phyloP scores from a whole-genome alignment of 2,797 vertebrate species.

The Tangara arthus region DNA sequence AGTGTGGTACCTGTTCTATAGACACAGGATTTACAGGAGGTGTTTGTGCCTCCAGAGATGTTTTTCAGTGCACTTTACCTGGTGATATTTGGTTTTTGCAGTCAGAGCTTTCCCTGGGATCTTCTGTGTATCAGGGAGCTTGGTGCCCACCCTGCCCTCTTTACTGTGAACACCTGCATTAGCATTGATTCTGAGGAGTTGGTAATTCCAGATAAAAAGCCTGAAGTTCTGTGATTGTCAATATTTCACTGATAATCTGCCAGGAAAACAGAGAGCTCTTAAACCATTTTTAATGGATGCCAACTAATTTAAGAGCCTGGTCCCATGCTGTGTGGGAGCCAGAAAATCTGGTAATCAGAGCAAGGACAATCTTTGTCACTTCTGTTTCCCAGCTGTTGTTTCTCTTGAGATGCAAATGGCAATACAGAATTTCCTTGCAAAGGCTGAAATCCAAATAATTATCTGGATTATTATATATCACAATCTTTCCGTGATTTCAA shows the following conservation, averaged over 20 bases:
- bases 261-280: not conserved
- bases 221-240: not conserved
- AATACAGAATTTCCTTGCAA: not conserved
- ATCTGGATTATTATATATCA: not conserved
- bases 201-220: not conserved
- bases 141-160: not conserved
- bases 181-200: not conserved
- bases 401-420: not conserved
- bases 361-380: not conserved
- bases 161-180: not conserved
- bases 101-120: not conserved
- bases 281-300: not conserved
- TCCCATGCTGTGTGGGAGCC: not conserved
- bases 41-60: not conserved
- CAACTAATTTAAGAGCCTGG: not conserved
- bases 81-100: not conserved
- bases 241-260: not conserved
- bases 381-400: not conserved
- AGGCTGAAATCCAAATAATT: not conserved
- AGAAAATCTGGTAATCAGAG: not conserved
- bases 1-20: not conserved
- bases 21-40: not conserved
- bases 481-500: not conserved
- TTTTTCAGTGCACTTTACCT: not conserved
- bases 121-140: rapidly evolving